Percentiles rank a stretch among this genome's conserved stretches.
phyloP scores from a whole-genome alignment of 2,797 vertebrate genomes.

The Phrynocephalus guinanensis region DNA sequence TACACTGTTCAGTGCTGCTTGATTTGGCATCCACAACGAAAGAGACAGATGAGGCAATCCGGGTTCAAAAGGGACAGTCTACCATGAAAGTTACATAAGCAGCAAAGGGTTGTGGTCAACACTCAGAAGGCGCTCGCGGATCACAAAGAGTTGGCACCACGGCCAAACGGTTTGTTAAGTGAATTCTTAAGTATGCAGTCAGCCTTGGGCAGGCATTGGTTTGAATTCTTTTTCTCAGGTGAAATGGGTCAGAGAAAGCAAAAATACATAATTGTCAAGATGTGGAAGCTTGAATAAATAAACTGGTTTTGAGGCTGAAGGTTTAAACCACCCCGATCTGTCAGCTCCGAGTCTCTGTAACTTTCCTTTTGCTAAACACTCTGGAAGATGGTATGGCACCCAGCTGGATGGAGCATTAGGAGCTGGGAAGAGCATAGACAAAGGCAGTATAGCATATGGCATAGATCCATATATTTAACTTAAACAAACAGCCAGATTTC shows the following conservation, averaged over 20 bases:
- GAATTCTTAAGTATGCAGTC: background rate
- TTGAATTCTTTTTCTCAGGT: slow-evolving; percentile 44
- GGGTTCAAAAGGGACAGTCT: slow-evolving; percentile 47
- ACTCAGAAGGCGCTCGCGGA: slow-evolving; percentile 30
- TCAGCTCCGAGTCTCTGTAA: slow-evolving; percentile 14
- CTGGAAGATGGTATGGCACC: slow-evolving; percentile 34
- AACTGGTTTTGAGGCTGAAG: slow-evolving; percentile 4
- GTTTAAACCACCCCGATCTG: slow-evolving; percentile 9
- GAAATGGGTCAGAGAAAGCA: slow-evolving; percentile 39
- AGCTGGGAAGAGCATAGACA: slow-evolving; percentile 42
- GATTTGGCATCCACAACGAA: slow-evolving; percentile 53
- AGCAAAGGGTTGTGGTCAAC: slow-evolving; percentile 34
- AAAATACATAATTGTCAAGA: slow-evolving; percentile 9
- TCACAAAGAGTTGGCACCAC: background rate
- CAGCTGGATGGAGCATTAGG: slow-evolving; percentile 34
- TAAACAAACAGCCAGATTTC: slow-evolving; percentile 55
- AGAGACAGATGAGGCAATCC: slow-evolving; percentile 56
- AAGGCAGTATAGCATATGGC: slow-evolving; percentile 42
- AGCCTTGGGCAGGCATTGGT: slow-evolving; percentile 1
- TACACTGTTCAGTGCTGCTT: slow-evolving; percentile 54
- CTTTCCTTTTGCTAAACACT: slow-evolving; percentile 48
- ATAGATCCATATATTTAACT: slow-evolving; percentile 46
- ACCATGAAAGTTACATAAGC: slow-evolving; percentile 47
- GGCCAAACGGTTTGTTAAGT: slow-evolving; percentile 30
- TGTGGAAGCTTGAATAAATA: slow-evolving; percentile 43